A percentile compares a stretch with the other conserved stretches of the same genome.
Conservation (phyloP, 2,888 invertebrate species). For the Lottia gigantea region DNA sequence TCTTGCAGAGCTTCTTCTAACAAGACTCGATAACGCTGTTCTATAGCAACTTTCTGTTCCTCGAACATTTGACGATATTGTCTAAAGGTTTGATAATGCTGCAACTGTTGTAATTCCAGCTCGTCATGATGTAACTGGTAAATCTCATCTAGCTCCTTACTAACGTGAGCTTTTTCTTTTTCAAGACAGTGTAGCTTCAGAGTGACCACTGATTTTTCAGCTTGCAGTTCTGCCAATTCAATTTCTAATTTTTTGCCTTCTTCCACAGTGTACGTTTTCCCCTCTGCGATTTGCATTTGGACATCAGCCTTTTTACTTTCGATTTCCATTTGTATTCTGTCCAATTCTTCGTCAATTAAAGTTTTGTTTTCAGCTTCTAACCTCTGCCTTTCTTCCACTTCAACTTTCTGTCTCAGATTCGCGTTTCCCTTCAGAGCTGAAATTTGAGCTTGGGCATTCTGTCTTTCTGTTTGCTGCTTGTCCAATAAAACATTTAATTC, state of each 20-base stretch:
- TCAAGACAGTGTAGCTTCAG: conserved; percentile 56
- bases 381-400: conserved; percentile 56
- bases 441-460: conserved; percentile 54
- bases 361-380: conserved; percentile 56
- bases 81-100: conserved; percentile 64
- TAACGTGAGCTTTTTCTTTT: conserved; percentile 56
- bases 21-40: conserved; percentile 59
- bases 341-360: conserved; percentile 58
- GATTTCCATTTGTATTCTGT: conserved; percentile 55
- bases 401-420: conserved; percentile 60
- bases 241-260: conserved; percentile 56
- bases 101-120: conserved; percentile 62
- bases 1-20: conserved; percentile 64
- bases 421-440: conserved; percentile 58
- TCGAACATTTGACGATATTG: conserved; percentile 65
- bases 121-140: conserved; percentile 61
- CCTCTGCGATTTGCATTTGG: conserved; percentile 54
- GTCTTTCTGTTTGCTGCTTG: conserved; percentile 55
- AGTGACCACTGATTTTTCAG: conserved; percentile 57
- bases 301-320: conserved; percentile 61
- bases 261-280: conserved; percentile 52
- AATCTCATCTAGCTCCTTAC: conserved; percentile 50
- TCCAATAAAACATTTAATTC: conserved; percentile 56
- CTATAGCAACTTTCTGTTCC: conserved; percentile 62
- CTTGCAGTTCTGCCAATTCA: conserved; percentile 54